phyloP scores from a whole-genome alignment of 2,113 vertebrate species.

The Chelonoidis abingdonii region DNA sequence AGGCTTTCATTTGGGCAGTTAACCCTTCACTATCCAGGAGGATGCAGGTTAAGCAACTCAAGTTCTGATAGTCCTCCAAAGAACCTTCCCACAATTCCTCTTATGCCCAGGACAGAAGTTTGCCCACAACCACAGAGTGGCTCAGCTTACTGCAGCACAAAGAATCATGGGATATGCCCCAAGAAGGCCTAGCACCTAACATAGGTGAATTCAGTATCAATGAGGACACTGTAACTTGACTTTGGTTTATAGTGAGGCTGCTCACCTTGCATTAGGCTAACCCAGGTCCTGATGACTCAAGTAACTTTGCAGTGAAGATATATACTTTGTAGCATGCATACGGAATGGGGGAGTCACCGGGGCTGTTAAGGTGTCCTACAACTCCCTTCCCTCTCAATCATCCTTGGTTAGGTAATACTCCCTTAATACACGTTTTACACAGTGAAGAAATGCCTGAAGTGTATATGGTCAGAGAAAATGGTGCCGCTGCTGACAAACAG shows the following conservation, averaged over 20 bases:
- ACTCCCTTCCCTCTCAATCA: neutral
- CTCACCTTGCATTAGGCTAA: neutral
- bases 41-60: neutral
- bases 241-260: neutral
- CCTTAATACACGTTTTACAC: neutral
- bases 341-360: neutral
- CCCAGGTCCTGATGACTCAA: neutral
- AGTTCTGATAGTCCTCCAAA: neutral
- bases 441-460: neutral
- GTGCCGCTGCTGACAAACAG: neutral
- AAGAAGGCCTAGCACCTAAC: neutral
- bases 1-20: neutral
- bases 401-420: neutral
- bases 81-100: neutral
- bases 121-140: neutral
- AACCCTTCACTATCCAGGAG: neutral
- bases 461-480: neutral
- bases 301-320: neutral
- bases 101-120: no score
- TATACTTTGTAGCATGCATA: neutral
- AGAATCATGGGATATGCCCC: neutral
- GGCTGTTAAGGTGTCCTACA: neutral
- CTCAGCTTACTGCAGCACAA: neutral
- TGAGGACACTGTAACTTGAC: neutral
- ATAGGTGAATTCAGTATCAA: neutral